These are phyloP conservation scores for Nycticebus coucang DNA, from an alignment of 2,113 vertebrate species.

Conservation along the genomic window DNA sequence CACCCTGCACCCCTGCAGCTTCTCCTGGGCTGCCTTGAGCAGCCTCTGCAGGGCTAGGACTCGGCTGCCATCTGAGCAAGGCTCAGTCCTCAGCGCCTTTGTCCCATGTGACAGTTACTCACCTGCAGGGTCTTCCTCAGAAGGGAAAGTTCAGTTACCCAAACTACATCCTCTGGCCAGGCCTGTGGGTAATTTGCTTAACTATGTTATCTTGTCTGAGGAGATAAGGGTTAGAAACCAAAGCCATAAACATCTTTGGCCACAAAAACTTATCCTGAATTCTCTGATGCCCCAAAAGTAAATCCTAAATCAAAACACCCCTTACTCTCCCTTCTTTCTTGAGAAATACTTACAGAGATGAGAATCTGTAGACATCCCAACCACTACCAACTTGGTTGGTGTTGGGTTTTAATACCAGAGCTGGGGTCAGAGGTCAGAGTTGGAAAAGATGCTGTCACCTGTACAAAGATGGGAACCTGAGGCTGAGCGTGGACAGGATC, in stretches of 20 bases:
- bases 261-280: background rate
- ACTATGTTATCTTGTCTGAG: accelerated
- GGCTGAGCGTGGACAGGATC: background rate
- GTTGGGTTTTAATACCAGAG: too few relatives aligned
- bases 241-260: background rate
- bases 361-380: background rate
- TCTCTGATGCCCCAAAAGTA: background rate
- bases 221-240: background rate
- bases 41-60: too few relatives aligned
- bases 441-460: background rate
- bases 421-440: background rate
- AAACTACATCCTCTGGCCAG: background rate
- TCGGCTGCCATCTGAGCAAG: too few relatives aligned
- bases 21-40: too few relatives aligned
- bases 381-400: background rate
- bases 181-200: background rate
- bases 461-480: background rate
- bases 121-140: background rate
- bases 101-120: accelerated
- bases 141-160: background rate
- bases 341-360: background rate
- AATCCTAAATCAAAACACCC: background rate
- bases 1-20: too few relatives aligned
- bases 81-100: background rate
- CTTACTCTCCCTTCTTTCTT: background rate